Evolutionary conservation across 1,140 invertebrate genomes (phyloP), one percentile per base, ranked within the genome.

Genomic region (Ips typographus): DNA sequence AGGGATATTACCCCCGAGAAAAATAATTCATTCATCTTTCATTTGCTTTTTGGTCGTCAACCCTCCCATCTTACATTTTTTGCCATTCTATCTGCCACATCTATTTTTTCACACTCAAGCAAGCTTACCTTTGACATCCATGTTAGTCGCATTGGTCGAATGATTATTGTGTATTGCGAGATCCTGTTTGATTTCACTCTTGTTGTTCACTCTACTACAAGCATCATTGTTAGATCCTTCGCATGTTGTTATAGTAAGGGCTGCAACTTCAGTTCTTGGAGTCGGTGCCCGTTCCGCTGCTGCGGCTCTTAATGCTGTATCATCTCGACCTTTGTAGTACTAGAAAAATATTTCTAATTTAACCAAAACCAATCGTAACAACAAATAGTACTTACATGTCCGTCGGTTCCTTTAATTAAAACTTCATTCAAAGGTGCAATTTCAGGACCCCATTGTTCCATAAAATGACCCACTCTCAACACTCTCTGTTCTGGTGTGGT

Each of bases 401-500:
- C 83, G 66, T 87, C 85, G 22, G 82, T 84, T 3, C 85, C 85
- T 8, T 79, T 75, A 36, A 84, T 80, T 8, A 82, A 52, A 37
- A 80, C 81, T 1, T 83, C 83, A 2, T 81, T 79, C 7, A 86
- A 74, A 4, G 85, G 83, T 55, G 85, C 69, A 38, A 83, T 82
- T 74, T 88, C 83, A 1, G 85, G 84, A 2, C 85, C 85, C 84
- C 85, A 88, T 71, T 87, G 84, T 64, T 82, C 83, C 5, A 85
- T 74, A 73, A 87, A 88, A 76, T 88, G 85, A 1, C 82, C 86
- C n/a, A 83, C 72, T 8, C 85, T 80, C 22, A 83, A 83, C 2
- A 88, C 84, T 67, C 87, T 84, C 72, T 91, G 89, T 44, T 86
- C 84, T 2, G 88, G 83, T 7, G 87, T 90, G 43, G 87, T 87